phyloP scores from a whole-genome alignment of 2,888 invertebrate species.

The Corythucha ciliata region DNA sequence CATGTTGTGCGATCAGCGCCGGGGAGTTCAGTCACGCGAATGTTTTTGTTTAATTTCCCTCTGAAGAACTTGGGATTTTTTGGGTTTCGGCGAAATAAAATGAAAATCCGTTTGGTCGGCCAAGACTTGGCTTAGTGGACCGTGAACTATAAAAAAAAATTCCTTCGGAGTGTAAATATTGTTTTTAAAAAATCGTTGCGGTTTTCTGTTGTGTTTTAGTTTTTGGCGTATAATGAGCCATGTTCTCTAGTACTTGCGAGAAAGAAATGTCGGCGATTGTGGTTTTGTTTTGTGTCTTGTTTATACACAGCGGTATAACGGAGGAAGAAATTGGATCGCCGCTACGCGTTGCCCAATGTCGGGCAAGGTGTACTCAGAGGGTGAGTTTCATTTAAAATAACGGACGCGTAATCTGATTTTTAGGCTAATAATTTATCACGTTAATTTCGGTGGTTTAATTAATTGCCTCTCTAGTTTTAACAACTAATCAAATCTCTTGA shows the following conservation, averaged over 20 bases:
- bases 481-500: too few species aligned
- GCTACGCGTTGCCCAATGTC: conserved; percentile 59
- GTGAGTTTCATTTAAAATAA: conserved; percentile 42
- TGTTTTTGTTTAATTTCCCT: too few species aligned
- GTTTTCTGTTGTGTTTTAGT: too few species aligned
- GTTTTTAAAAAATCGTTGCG: not conserved
- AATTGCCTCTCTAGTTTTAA: too few species aligned
- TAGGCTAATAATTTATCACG: not conserved
- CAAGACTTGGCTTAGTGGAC: not conserved
- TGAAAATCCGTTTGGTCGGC: not conserved
- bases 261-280: conserved; percentile 17
- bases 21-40: too few species aligned
- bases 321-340: conserved; percentile 55
- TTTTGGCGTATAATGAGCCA: too few species aligned
- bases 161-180: not conserved
- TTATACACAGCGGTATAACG: conserved; percentile 21
- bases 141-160: not conserved
- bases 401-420: not conserved
- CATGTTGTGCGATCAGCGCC: too few species aligned
- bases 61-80: too few species aligned
- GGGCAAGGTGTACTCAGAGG: conserved; percentile 63
- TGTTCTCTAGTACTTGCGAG: conserved; percentile 14
- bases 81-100: not conserved
- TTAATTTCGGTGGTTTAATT: not conserved
- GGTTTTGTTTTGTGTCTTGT: conserved; percentile 21